These are phyloP conservation scores for Eolophus roseicapilla DNA, from an alignment of 2,113 vertebrate genomes.

Conservation along the genomic window DNA sequence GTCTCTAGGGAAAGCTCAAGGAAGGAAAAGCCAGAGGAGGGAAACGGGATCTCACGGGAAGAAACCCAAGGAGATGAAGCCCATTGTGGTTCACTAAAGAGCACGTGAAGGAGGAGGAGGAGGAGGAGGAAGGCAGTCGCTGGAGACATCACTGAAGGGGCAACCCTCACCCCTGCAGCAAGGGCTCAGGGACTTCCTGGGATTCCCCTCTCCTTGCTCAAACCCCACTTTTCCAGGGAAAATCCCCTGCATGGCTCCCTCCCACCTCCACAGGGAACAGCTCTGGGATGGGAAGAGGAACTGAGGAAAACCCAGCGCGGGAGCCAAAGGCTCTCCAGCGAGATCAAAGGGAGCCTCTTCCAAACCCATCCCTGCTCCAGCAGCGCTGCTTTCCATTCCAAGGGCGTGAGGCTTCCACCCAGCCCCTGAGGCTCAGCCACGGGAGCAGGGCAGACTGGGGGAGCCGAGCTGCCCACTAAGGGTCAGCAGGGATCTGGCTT, in stretches of 20 bases:
- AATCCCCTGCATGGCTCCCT: not conserved
- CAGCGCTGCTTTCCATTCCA: not conserved
- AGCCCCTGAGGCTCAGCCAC: not conserved
- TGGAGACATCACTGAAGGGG: not conserved
- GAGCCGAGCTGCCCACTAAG: not conserved
- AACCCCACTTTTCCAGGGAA: not conserved
- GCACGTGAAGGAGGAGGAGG: not conserved
- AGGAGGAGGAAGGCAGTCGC: not conserved
- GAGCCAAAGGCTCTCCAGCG: not conserved
- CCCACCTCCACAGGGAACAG: not conserved
- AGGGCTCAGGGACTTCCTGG: not conserved
- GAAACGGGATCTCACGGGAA: not conserved
- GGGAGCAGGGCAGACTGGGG: not conserved
- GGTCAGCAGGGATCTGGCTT: not conserved
- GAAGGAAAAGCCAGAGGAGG: not conserved
- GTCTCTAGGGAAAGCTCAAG: accelerated
- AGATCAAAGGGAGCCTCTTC: not conserved
- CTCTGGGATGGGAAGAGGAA: not conserved
- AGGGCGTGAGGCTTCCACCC: not conserved
- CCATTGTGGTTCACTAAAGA: not conserved
- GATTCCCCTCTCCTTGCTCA: accelerated
- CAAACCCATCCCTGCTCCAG: not conserved
- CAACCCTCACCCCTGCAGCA: not conserved
- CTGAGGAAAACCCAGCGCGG: not conserved
- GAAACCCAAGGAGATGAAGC: not conserved